Conservation (phyloP, 2,888 invertebrate genomes). For the Drosophila fungiperda region DNA sequence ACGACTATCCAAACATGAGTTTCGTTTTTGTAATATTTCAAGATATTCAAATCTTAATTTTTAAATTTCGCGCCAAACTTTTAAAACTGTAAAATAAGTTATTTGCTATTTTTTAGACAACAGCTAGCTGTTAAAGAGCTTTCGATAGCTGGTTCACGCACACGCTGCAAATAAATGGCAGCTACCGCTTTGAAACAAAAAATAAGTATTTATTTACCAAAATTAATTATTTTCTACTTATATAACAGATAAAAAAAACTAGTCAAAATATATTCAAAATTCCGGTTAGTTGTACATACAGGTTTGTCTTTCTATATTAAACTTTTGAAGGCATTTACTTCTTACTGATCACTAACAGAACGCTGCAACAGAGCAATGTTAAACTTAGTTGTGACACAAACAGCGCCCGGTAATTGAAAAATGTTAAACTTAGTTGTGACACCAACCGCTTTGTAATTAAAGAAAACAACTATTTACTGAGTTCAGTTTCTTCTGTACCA, state of each 20-base stretch:
- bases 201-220: background rate
- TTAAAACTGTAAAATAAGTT: background rate
- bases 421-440: background rate
- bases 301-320: background rate
- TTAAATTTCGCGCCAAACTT: constrained; percentile 3
- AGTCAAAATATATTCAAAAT: no score
- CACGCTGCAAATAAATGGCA: background rate
- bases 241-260: no score
- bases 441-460: background rate
- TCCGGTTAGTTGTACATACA: background rate
- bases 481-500: no score
- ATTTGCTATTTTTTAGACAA: background rate
- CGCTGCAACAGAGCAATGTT: background rate
- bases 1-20: background rate
- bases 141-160: constrained; percentile 13
- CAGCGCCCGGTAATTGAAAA: background rate
- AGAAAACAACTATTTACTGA: background rate
- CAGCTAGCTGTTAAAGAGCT: constrained; percentile 1
- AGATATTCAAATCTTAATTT: background rate
- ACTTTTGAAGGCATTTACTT: background rate
- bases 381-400: background rate
- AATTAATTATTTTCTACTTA: background rate
- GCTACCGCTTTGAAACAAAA: background rate
- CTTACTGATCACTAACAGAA: background rate
- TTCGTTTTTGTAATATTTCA: background rate